Conservation (phyloP, 2,113 vertebrate species). For the Arvicanthis niloticus region DNA sequence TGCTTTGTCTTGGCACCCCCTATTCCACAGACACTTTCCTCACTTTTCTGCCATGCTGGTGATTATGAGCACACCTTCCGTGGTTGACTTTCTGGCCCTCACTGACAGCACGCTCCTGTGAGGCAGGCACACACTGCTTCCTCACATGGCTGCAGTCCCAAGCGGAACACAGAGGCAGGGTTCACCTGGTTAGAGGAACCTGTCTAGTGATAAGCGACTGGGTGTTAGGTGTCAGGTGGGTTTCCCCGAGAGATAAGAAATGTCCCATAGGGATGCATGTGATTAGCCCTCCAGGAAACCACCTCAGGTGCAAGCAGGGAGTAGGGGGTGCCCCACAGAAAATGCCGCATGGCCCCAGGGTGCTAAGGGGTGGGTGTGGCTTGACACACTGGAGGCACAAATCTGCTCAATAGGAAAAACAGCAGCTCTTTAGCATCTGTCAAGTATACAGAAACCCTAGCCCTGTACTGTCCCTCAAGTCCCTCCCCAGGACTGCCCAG, state of each 20-base stretch:
- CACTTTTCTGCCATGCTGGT: no score
- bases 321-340: neutral
- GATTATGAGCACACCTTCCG: accelerated
- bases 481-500: neutral
- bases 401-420: neutral
- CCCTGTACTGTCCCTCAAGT: neutral
- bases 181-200: neutral
- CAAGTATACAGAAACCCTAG: neutral
- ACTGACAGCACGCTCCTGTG: neutral
- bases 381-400: neutral
- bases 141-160: neutral
- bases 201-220: neutral
- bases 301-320: neutral
- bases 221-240: neutral
- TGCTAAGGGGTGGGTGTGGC: neutral
- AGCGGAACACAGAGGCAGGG: neutral
- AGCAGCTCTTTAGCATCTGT: neutral
- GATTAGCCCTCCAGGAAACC: neutral
- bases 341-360: neutral
- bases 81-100: neutral
- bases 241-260: neutral
- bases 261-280: neutral
- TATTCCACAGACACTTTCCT: neutral
- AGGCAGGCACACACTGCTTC: neutral
- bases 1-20: no score